These are phyloP conservation scores for Lagopus muta DNA, from an alignment of 2,113 vertebrate species.

Conservation along the genomic window DNA sequence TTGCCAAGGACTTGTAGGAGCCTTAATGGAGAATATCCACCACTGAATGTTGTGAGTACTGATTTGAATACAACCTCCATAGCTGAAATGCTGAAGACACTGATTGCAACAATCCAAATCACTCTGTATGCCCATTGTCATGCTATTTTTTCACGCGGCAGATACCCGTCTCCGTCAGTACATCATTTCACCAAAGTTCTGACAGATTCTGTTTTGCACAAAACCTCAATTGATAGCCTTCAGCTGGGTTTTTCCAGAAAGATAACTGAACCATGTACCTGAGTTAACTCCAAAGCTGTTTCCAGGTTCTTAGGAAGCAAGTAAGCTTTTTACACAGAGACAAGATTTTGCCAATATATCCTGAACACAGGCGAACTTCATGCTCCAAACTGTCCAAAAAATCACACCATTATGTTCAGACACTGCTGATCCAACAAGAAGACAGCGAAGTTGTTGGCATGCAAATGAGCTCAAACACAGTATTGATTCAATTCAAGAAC, in stretches of 20 bases:
- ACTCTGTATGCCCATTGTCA: neutral
- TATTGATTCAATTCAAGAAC: neutral
- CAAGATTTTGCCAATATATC: neutral
- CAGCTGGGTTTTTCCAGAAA: neutral
- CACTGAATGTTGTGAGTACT: neutral
- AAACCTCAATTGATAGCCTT: neutral
- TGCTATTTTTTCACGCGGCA: neutral
- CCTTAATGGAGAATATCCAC: neutral
- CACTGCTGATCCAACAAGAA: neutral
- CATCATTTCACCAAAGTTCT: neutral
- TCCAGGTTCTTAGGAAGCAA: neutral
- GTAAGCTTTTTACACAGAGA: neutral
- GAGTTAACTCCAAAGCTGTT: neutral
- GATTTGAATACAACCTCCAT: neutral
- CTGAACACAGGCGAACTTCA: neutral
- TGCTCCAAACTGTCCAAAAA: neutral
- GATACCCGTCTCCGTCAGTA: neutral
- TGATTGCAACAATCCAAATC: neutral
- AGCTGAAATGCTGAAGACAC: neutral
- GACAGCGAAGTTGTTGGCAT: neutral
- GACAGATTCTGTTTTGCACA: neutral
- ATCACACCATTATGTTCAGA: neutral
- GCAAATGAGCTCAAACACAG: neutral
- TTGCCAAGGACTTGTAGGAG: neutral
- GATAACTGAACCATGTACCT: neutral